Evolutionary conservation across 1,140 invertebrate species (phyloP).

Genomic region (Diorhabda carinulata): DNA sequence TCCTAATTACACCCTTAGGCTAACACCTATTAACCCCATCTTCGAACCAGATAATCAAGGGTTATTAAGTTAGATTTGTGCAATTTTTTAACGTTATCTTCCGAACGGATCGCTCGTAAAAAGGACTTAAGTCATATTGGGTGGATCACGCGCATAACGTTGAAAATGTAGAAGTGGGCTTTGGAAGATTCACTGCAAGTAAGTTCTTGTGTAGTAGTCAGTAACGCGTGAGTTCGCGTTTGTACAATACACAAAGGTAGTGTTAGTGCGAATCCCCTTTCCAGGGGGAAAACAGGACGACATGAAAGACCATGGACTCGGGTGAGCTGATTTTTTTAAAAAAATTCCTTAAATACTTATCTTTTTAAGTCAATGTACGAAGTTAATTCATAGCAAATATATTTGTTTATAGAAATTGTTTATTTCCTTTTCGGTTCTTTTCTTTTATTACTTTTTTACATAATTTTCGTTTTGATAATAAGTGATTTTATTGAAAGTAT

Average conservation of each 20-base stretch:
- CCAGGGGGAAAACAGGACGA: conserved; percentile 35
- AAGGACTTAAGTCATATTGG: conserved; percentile 22
- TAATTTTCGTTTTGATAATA: too few relatives aligned
- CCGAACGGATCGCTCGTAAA: conserved; percentile 19
- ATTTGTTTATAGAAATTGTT: too few relatives aligned
- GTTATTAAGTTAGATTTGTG: not conserved
- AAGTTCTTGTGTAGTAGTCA: conserved; percentile 40
- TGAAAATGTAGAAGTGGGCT: conserved; percentile 35
- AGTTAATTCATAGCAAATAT: too few relatives aligned
- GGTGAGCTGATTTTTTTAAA: conserved; percentile 33
- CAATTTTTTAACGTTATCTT: conserved; percentile 26
- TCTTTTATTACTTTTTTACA: too few relatives aligned
- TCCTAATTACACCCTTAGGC: conserved; percentile 20
- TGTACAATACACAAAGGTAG: conserved; percentile 38
- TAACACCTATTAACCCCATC: conserved; percentile 6
- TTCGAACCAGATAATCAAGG: conserved; percentile 4
- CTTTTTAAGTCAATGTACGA: too few relatives aligned
- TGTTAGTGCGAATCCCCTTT: conserved; percentile 37
- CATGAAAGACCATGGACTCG: conserved; percentile 44
- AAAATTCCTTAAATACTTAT: too few relatives aligned
- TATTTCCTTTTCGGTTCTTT: too few relatives aligned
- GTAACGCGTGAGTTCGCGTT: conserved; percentile 44
- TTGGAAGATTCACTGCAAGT: conserved; percentile 35
- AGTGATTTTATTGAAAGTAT: too few relatives aligned
- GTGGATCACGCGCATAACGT: conserved; percentile 32